phyloP scores from a whole-genome alignment of 2,888 invertebrate genomes.

The Eremobia ochroleuca region DNA sequence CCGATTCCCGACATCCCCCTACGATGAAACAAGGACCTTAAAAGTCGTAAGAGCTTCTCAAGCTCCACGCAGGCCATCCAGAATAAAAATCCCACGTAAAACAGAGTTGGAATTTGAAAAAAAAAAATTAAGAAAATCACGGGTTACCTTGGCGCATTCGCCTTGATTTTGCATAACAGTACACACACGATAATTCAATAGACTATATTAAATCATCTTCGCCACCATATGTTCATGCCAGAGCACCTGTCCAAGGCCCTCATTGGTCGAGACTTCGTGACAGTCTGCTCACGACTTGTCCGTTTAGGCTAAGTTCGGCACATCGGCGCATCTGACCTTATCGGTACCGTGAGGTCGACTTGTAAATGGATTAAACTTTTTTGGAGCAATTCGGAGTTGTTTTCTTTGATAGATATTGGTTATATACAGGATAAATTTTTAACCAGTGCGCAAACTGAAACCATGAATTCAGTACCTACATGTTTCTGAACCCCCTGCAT shows the following conservation, averaged over 20 bases:
- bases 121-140: background rate
- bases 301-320: slow-evolving; percentile 40
- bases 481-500: too few species aligned
- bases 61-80: too few species aligned
- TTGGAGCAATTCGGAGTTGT: slow-evolving; percentile 36
- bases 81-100: background rate
- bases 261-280: slow-evolving; percentile 44
- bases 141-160: background rate
- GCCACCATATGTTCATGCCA: slow-evolving; percentile 41
- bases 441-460: too few species aligned
- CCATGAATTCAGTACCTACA: too few species aligned
- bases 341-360: slow-evolving; percentile 41
- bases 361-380: slow-evolving; percentile 49
- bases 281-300: slow-evolving; percentile 42
- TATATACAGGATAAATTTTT: too few species aligned
- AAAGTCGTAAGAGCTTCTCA: too few species aligned
- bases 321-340: slow-evolving; percentile 56
- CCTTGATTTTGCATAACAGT: background rate
- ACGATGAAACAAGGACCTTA: too few species aligned
- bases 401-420: slow-evolving; percentile 34
- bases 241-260: slow-evolving; percentile 40
- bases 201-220: slow-evolving; percentile 26
- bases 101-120: background rate
- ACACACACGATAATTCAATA: background rate
- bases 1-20: too few species aligned